Conservation (phyloP, 1,140 invertebrate species). For the Drosophila truncata region DNA sequence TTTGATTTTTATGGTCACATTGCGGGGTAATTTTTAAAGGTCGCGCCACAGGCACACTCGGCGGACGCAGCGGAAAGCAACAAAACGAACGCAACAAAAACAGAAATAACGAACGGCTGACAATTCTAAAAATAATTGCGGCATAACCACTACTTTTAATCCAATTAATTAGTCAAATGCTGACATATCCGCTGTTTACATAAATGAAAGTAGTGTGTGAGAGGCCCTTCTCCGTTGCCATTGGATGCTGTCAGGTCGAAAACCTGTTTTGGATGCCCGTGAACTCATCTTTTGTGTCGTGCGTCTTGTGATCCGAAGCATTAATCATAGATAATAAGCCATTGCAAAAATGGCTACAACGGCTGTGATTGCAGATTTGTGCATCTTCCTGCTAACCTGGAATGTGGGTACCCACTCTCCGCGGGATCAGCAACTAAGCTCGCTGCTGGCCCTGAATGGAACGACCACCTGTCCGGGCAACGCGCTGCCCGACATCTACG, state of each 20-base stretch:
- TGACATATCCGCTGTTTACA: neutral
- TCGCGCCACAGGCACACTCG: slow-evolving; percentile 8
- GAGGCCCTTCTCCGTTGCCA: neutral
- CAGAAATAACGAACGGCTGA: slow-evolving; percentile 34
- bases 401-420: slow-evolving; percentile 93
- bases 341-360: slow-evolving; percentile 50
- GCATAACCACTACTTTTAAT: slow-evolving; percentile 20
- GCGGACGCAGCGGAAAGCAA: slow-evolving; percentile 3
- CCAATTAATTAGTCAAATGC: slow-evolving; percentile 24
- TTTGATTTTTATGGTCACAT: neutral
- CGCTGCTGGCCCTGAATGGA: slow-evolving; percentile 89
- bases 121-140: slow-evolving; percentile 42
- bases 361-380: slow-evolving; percentile 71
- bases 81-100: slow-evolving; percentile 10
- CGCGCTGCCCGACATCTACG: slow-evolving; percentile 91
- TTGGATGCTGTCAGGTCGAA: slow-evolving; percentile 17
- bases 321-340: slow-evolving; percentile 63
- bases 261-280: slow-evolving; percentile 48
- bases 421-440: slow-evolving; percentile 88
- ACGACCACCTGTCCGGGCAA: slow-evolving; percentile 86
- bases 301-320: slow-evolving; percentile 31
- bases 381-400: slow-evolving; percentile 92
- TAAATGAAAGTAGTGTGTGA: slow-evolving; percentile 17
- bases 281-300: slow-evolving; percentile 27
- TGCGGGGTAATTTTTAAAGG: slow-evolving; percentile 1